Evolutionary conservation across 2,797 vertebrate species (phyloP).

Genomic region (Acanthiza pusilla): DNA sequence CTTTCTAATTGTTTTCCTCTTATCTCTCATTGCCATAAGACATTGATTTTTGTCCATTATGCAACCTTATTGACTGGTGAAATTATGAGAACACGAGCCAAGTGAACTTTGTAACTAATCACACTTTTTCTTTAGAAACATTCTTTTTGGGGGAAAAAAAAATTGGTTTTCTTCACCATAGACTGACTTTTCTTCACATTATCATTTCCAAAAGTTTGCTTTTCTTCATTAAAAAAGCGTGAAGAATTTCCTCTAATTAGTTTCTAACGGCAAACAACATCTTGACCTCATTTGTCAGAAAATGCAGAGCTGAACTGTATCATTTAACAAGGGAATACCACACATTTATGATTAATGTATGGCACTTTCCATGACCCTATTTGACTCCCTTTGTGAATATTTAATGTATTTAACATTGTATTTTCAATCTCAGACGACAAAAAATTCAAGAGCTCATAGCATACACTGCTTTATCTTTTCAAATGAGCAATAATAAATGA

Average conservation of each 20-base stretch:
- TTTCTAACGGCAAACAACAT: slow-evolving; percentile 39
- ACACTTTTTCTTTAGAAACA: not conserved
- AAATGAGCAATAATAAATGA: not conserved
- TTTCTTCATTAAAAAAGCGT: not conserved
- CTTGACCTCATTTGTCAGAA: slow-evolving; percentile 62
- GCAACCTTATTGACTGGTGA: not conserved
- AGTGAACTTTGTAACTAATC: not conserved
- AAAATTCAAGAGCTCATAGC: not conserved
- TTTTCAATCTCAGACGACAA: slow-evolving; percentile 16
- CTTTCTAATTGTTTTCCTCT: not conserved
- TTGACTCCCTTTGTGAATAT: slow-evolving; percentile 61
- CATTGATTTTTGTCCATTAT: not conserved
- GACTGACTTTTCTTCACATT: not conserved
- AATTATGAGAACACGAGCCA: not conserved
- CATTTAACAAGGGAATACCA: slow-evolving; percentile 54
- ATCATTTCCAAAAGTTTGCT: not conserved
- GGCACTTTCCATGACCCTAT: slow-evolving; percentile 38
- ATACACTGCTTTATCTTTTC: not conserved
- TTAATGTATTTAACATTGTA: slow-evolving; percentile 14
- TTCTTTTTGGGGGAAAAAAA: fast-evolving
- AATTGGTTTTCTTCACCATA: not conserved
- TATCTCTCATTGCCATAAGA: not conserved
- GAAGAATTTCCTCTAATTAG: slow-evolving; percentile 46
- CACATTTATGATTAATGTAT: slow-evolving; percentile 58
- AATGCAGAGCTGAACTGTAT: slow-evolving; percentile 13